These are phyloP conservation scores for Holacanthella duospinosa DNA, from an alignment of 2,888 invertebrate genomes.

Conservation along the genomic window DNA sequence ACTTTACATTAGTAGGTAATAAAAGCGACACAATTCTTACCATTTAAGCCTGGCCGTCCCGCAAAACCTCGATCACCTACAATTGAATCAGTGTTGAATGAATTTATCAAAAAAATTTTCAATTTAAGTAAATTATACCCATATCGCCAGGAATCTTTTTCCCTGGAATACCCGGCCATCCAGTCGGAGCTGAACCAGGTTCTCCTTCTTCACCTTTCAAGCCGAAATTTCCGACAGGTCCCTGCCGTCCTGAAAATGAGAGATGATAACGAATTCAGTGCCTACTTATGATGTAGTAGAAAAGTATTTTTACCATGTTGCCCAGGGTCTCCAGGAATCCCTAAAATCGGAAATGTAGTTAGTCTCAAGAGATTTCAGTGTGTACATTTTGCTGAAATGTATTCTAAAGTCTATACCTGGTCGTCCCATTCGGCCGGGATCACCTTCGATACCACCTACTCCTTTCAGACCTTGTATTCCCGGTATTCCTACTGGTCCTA, in stretches of 20 bases:
- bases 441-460: not conserved
- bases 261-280: too few species aligned
- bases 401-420: not conserved
- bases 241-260: not conserved
- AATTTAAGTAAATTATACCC: too few species aligned
- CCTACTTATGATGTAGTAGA: too few species aligned
- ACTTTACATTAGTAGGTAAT: too few species aligned
- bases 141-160: too few species aligned
- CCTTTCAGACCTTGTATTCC: not conserved
- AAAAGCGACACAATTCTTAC: too few species aligned
- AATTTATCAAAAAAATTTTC: too few species aligned
- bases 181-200: not conserved
- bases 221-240: not conserved
- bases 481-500: not conserved
- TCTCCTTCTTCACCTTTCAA: not conserved
- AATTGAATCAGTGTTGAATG: too few species aligned
- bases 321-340: slow-evolving; percentile 15
- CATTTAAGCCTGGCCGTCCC: too few species aligned
- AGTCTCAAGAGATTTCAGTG: too few species aligned
- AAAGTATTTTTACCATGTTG: slow-evolving; percentile 13
- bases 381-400: not conserved
- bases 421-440: not conserved
- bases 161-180: not conserved
- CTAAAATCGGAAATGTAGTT: not conserved
- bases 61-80: too few species aligned